Evolutionary conservation across 1,140 invertebrate species (phyloP), one percentile per base, ranked within the genome.

Genomic region (Pinna nobilis): DNA sequence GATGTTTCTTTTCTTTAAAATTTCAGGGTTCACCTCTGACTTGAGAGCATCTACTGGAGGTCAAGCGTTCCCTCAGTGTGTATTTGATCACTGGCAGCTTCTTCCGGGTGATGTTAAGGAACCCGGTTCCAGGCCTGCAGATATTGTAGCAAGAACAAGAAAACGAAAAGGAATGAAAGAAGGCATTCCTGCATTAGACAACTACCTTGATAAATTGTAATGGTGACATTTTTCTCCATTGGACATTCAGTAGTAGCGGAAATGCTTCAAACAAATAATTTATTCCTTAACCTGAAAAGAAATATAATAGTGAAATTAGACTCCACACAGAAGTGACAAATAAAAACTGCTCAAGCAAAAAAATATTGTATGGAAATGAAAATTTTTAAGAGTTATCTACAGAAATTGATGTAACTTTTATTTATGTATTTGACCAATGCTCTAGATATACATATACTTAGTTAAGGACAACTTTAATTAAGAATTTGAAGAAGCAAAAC

Each of bases 41-140:
- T 91, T 99, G 75, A 94, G 98, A 85, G 98, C 97, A 86, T 97
- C 98, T 90, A 99, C 98, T 73, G 97, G 97, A 82, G 98, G 98
- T 55, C 98, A 99, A 91, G 98, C 98, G 82, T 99, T 99, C 95
- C 98, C 98, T 85, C 98, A 99, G 90, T 99, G 98, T 90, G 98
- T 99, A 81, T 99, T 99, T 90, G 98, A 99, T 89, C 98, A 99
- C 89, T 99, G 98, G 98, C 97, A 99, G 90, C 91, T 99, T 66
- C 92, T 99, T 85, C 96, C 96, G 77, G 98, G 98, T 78, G 98
- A 99, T 90, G 97, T 98, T 73, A 90, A 93, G 83, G 97, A 98
- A 79, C 55, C 91, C 28, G 90, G 90, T 72, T 92, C 92, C 88
- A 96, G 95, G 90, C 95, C 97, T 74, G 95, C 91, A 90, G 87